A percentile compares a stretch with the other conserved stretches of the same genome.
Conservation (phyloP, 2,888 invertebrate species). For the Escarpia spicata region DNA sequence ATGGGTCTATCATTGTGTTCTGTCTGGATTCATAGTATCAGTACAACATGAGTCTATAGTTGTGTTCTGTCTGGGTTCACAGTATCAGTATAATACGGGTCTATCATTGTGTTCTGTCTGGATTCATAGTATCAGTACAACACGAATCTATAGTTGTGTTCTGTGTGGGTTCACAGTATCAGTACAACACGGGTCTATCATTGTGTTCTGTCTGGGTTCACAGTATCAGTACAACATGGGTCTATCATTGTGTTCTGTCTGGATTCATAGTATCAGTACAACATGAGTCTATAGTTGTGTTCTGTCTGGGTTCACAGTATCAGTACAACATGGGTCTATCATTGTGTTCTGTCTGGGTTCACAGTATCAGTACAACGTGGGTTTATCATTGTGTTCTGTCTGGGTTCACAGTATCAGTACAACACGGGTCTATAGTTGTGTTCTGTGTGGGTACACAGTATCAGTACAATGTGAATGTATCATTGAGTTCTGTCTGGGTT, state of each 20-base stretch:
- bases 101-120: constrained; percentile 72
- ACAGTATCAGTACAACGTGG: constrained; percentile 86
- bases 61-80: constrained; percentile 21
- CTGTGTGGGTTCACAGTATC: constrained; percentile 90
- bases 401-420: constrained; percentile 80
- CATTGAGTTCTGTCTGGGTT: constrained; percentile 85
- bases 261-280: constrained; percentile 92
- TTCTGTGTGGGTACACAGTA: constrained; percentile 94
- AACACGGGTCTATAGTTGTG: constrained; percentile 76
- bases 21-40: constrained; percentile 90
- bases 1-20: constrained; percentile 80
- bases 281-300: constrained; percentile 73
- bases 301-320: constrained; percentile 87
- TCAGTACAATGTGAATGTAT: constrained; percentile 77
- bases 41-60: constrained; percentile 84
- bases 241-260: constrained; percentile 87
- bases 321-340: constrained; percentile 67
- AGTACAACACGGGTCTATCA: constrained; percentile 81
- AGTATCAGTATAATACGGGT: constrained; percentile 63
- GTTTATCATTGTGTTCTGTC: constrained; percentile 72
- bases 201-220: constrained; percentile 82
- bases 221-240: constrained; percentile 65
- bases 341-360: constrained; percentile 94
- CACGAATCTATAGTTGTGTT: constrained; percentile 80
- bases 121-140: constrained; percentile 77